Evolutionary conservation across 2,888 invertebrate species (phyloP).

Genomic region (Noctua comes): DNA sequence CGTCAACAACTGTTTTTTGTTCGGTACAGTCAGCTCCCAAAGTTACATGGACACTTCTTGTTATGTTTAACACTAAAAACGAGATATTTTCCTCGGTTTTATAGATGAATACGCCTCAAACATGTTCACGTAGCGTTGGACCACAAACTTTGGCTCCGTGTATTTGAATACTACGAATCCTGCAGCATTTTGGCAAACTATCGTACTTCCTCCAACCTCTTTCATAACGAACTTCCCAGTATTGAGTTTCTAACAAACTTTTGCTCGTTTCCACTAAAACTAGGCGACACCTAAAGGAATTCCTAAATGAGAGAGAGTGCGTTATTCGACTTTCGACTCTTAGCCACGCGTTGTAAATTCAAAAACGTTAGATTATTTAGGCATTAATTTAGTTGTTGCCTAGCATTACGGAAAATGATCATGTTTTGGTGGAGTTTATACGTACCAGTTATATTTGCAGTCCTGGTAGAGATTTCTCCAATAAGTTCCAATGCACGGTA

Average conservation of each 20-base stretch:
- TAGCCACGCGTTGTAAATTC: neutral
- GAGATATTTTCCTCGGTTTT: too few relatives aligned
- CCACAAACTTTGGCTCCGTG: slow-evolving; percentile 34
- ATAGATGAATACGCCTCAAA: neutral
- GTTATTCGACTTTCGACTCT: neutral
- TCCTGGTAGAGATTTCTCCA: neutral
- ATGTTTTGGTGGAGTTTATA: neutral
- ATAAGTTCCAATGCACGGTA: neutral
- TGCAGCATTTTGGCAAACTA: slow-evolving; percentile 46
- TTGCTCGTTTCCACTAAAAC: neutral
- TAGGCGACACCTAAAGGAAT: neutral
- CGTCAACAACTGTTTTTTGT: neutral
- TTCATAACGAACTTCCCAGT: slow-evolving; percentile 44
- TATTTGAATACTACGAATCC: slow-evolving; percentile 41
- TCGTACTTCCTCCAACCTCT: slow-evolving; percentile 12
- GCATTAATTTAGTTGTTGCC: too few relatives aligned
- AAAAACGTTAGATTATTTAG: too few relatives aligned
- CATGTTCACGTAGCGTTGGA: neutral
- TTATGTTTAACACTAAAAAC: too few relatives aligned
- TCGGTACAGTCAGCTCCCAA: too few relatives aligned
- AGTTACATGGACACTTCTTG: too few relatives aligned
- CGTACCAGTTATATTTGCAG: slow-evolving; percentile 9
- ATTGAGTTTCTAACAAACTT: slow-evolving; percentile 15
- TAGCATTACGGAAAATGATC: too few relatives aligned
- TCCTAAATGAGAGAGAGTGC: neutral